Evolutionary conservation across 2,797 vertebrate genomes (phyloP), one percentile per base, ranked within the genome.

Genomic region (Pangasius larnaudii): DNA sequence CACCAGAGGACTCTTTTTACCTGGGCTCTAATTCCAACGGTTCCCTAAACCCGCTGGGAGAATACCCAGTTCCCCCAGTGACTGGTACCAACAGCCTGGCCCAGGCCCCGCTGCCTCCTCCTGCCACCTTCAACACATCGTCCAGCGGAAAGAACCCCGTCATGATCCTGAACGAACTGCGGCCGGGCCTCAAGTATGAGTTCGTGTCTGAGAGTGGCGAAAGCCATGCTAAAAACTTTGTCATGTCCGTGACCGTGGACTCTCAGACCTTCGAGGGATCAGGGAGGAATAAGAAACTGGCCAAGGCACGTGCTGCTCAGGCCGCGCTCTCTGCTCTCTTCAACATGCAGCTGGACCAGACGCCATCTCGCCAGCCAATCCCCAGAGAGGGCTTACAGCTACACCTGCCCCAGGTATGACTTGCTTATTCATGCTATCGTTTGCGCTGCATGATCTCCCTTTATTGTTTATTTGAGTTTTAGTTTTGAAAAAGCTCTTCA

Each of bases 151-250:
- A 99, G 96, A 99, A 99, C 92, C 98, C 98, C 0, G 98, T 99
- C 90, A 99, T 99, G 98, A 99, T 99, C 94, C 95, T 99, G 89
- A 99, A 99, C 0, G 98, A 99, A 95, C 96, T 99, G 90, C 97
- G 98, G 7, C 98, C 98, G 0, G 98, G 98, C 3, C 96, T 99
- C 74, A 99, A 98, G 92, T 99, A 99, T 0, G 98, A 99, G 92
- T 99, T 99, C 92, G 97, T 99, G 80, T 99, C 98, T 0, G 98
- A 99, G 93, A 99, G 98, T 0, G 98, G 98, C 11, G 98, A 99
- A 94, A 99, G 98, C 94, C 98, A 99, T 0, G 98, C 98, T 92
- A 99, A 99, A 93, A 99, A 97, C 95, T 99, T 99, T 90, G 98
- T 99, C 92, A 99, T 99, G 98, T 97, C 98, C 0, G 98, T 99